Conservation (phyloP, 1,140 invertebrate species). For the Theocolax elegans region DNA sequence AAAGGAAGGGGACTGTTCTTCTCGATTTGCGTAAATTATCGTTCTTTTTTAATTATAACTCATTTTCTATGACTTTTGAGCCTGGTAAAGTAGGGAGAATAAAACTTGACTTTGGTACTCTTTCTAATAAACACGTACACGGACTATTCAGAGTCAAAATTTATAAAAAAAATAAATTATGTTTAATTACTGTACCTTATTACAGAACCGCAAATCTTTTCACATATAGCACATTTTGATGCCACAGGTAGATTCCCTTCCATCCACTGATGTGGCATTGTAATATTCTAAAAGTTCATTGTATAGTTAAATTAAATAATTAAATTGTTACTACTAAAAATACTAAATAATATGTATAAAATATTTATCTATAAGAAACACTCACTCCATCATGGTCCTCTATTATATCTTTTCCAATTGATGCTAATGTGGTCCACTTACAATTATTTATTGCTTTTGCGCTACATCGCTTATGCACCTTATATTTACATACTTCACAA, state of each 20-base stretch:
- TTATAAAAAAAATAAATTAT: no score
- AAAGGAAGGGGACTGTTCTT: no score
- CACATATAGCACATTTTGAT: constrained; percentile 93
- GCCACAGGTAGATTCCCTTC: constrained; percentile 96
- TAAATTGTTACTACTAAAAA: neutral
- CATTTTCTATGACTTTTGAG: no score
- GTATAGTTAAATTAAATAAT: no score
- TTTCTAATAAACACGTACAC: no score
- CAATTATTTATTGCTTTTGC: constrained; percentile 92
- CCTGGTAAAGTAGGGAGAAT: no score
- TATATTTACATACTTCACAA: constrained; percentile 97
- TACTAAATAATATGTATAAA: no score
- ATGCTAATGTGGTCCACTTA: constrained; percentile 96
- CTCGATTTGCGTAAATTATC: no score
- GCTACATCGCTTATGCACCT: constrained; percentile 94
- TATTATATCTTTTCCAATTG: constrained; percentile 92
- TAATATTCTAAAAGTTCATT: constrained; percentile 84
- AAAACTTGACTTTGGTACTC: no score
- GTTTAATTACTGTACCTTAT: no score
- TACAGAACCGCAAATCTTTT: constrained; percentile 96
- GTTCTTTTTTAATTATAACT: no score
- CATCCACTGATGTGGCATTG: constrained; percentile 98
- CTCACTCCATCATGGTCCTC: constrained; percentile 91
- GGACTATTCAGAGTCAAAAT: no score
- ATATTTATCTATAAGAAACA: constrained; percentile 36